Evolutionary conservation across 1,140 invertebrate genomes (phyloP).

Genomic region (Drosophila jambulina): DNA sequence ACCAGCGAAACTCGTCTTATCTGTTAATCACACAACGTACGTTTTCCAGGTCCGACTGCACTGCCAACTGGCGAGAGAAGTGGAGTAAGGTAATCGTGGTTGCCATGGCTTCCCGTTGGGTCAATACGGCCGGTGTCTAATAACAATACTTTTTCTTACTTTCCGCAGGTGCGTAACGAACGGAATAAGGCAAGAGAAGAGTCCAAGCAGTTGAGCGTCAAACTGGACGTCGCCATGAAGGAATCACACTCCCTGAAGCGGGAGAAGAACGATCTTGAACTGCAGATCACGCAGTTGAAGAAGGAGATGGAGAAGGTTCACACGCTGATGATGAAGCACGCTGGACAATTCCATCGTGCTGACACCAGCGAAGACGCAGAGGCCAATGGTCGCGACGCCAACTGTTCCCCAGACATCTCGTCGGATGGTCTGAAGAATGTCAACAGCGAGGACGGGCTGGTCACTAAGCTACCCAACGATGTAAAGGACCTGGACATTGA

Average conservation of each 20-base stretch:
- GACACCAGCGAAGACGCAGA: conserved; percentile 80
- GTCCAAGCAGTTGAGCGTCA: conserved; percentile 91
- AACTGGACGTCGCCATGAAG: conserved; percentile 92
- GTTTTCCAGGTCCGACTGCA: conserved; percentile 88
- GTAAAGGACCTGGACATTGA: conserved; percentile 87
- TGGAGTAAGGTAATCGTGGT: conserved; percentile 93
- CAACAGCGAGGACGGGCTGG: conserved; percentile 85
- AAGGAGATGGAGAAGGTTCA: conserved; percentile 93
- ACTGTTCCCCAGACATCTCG: conserved; percentile 82
- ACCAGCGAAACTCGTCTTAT: neutral
- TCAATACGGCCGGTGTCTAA: conserved; percentile 52
- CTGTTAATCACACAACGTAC: conserved; percentile 12
- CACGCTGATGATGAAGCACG: conserved; percentile 89
- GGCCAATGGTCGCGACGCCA: conserved; percentile 75
- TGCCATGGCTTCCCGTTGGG: conserved; percentile 61
- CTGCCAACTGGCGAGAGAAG: conserved; percentile 92
- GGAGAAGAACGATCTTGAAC: conserved; percentile 92
- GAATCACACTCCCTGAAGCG: conserved; percentile 91
- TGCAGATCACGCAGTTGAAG: conserved; percentile 92
- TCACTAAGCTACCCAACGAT: conserved; percentile 75
- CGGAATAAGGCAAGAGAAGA: conserved; percentile 95
- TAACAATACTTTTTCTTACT: conserved; percentile 25
- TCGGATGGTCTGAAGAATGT: conserved; percentile 85
- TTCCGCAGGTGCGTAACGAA: conserved; percentile 90
- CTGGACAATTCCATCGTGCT: conserved; percentile 87